A percentile compares a stretch with the other conserved stretches of the same genome.
These are phyloP conservation scores for Echiichthys vipera DNA, from an alignment of 2,797 vertebrate genomes.

Conservation along the genomic window DNA sequence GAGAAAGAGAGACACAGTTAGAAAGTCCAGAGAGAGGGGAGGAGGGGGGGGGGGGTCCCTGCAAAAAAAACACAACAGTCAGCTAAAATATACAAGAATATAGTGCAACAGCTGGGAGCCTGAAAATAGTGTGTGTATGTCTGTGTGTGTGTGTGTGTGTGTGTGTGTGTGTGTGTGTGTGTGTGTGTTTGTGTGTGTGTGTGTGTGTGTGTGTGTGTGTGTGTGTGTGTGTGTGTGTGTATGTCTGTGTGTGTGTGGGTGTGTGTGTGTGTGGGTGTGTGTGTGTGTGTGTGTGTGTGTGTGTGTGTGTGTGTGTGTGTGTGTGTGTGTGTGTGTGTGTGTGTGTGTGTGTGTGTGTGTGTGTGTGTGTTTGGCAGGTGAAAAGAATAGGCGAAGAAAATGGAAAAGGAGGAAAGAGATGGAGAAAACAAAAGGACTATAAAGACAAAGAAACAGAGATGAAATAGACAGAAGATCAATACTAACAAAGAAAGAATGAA, in stretches of 20 bases:
- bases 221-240: too few relatives aligned
- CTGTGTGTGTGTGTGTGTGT: too few relatives aligned
- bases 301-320: constrained; percentile 9
- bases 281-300: constrained; percentile 26
- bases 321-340: constrained; percentile 1
- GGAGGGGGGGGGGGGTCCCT: too few relatives aligned
- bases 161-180: too few relatives aligned
- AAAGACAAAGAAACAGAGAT: constrained; percentile 5
- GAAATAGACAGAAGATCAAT: not conserved
- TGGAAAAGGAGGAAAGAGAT: not conserved
- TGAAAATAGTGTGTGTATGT: constrained; percentile 30
- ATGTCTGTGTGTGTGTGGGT: constrained; percentile 18
- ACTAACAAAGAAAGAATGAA: not conserved
- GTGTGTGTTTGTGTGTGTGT: too few relatives aligned
- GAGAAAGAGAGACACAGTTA: not conserved
- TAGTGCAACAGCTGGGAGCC: constrained; percentile 53
- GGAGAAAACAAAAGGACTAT: not conserved
- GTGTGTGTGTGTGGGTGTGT: constrained; percentile 22
- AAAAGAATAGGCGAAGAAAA: not conserved
- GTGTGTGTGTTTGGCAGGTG: constrained; percentile 24
- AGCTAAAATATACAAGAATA: constrained; percentile 63
- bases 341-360: constrained; percentile 8
- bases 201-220: too few relatives aligned
- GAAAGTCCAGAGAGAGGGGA: not conserved
- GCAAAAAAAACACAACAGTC: too few relatives aligned